These are phyloP conservation scores for Clavelina lepadiformis DNA, from an alignment of 23 tunicate species.

Conservation along the genomic window DNA sequence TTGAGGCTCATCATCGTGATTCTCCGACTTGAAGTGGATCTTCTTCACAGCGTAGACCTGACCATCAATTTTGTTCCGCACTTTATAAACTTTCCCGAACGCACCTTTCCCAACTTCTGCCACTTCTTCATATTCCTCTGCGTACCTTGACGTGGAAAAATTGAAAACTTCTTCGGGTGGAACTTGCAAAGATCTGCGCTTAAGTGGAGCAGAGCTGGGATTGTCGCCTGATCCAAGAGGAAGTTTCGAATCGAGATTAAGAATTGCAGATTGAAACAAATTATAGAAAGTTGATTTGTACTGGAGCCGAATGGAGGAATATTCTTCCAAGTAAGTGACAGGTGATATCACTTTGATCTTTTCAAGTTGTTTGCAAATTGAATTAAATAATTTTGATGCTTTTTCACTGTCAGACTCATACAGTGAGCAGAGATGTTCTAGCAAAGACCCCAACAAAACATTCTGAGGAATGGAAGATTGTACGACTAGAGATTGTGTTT, in stretches of 20 bases:
- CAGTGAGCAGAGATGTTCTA: slow-evolving; percentile 73
- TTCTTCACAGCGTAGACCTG: slow-evolving; percentile 75
- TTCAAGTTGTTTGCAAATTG: slow-evolving; percentile 52
- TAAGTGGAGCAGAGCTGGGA: neutral
- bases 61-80: slow-evolving; percentile 55
- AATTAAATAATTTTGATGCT: slow-evolving; percentile 36
- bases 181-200: neutral
- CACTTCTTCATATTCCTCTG: slow-evolving; percentile 44
- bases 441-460: slow-evolving; percentile 56
- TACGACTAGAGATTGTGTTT: neutral
- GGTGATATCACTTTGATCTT: slow-evolving; percentile 54
- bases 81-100: slow-evolving; percentile 51
- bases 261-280: slow-evolving; percentile 49
- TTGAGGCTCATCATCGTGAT: neutral
- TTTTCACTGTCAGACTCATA: slow-evolving; percentile 48
- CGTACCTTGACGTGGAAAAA: slow-evolving; percentile 37
- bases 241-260: slow-evolving; percentile 17
- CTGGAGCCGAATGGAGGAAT: slow-evolving; percentile 57
- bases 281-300: slow-evolving; percentile 58
- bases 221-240: neutral
- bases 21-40: slow-evolving; percentile 22
- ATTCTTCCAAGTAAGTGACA: slow-evolving; percentile 69
- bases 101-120: slow-evolving; percentile 54
- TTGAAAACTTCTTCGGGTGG: slow-evolving; percentile 22
- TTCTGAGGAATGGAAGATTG: slow-evolving; percentile 32